Base-by-base conservation (phyloP, 2,888 invertebrate genomes). In the Himalopsyche kuldschensis region DNA sequence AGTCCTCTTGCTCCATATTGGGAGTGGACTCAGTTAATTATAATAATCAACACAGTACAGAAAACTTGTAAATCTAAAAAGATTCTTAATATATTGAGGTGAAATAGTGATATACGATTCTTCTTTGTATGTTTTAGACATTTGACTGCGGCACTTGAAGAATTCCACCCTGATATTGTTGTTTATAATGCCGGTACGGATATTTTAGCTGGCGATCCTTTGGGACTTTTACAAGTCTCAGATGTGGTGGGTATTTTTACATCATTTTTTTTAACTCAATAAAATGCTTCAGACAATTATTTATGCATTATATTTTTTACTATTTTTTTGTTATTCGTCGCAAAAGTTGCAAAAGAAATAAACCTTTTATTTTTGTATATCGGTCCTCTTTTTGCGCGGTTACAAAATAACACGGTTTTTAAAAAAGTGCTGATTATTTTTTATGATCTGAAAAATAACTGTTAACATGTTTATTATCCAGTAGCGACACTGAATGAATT, bases 121-220 rank as follows among this genome's bases (percentile, higher is more conserved):
- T 81, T 27, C 15, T 81, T 87, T 41, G 41, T 15, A 15, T 75
- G 84, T 90, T 91, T 48, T 88, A 96, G 96, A 84, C 93, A 95
- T 88, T 90, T 97, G 27, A 92, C 93, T 86, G 93, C 91, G 69
- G 94, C 96, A 0, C 88, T 97, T 30, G 89, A 91, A 0, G 94
- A 95, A 88, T 97, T 96, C 88, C 90, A 90, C 80, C 96, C 97
- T 0, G 95, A 97, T 88, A 91, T 97, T 31, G 90, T 97, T 76
- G 93, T 98, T n/a, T 98, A 97, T 90, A 97, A 98, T 90, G 97
- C 98, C n/a, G 98, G 97, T 0, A 97, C 97, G 0, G 97, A 98
- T 89, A 92, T 97, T 46, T 90, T 98, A 48, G 92, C 93, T 84
- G 94, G 95, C 0, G 97, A 98, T 89, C 94, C 95, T 0, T 90